These are phyloP conservation scores for Miltochrista miniata DNA, from an alignment of 2,888 invertebrate species.

Conservation along the genomic window DNA sequence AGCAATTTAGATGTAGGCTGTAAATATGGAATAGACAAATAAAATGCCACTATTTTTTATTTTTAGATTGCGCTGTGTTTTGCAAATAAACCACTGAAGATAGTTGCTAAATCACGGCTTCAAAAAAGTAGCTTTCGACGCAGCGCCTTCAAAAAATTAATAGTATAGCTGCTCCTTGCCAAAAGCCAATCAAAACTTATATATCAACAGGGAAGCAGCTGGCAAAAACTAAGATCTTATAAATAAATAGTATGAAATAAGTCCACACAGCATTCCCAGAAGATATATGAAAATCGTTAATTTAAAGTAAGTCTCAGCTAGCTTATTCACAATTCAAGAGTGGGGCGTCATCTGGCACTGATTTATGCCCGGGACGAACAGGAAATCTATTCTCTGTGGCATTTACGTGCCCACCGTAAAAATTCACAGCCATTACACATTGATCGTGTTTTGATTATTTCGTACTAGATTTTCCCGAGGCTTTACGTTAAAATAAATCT, in stretches of 20 bases:
- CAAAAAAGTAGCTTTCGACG: no score
- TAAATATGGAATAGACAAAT: no score
- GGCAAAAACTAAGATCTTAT: neutral
- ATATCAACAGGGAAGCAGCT: no score
- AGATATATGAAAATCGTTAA: slow-evolving; percentile 36
- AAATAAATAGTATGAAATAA: slow-evolving; percentile 2
- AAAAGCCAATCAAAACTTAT: no score
- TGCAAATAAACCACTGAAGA: no score
- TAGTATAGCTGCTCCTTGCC: no score
- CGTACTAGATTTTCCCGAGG: slow-evolving; percentile 1
- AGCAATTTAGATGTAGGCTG: no score
- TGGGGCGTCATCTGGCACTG: slow-evolving; percentile 64
- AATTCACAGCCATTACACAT: slow-evolving; percentile 43
- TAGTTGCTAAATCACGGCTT: no score
- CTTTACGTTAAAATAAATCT: no score
- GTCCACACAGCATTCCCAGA: slow-evolving; percentile 12
- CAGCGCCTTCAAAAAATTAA: no score
- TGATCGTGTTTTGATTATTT: slow-evolving; percentile 29
- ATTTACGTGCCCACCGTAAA: slow-evolving; percentile 32
- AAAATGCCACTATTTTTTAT: no score
- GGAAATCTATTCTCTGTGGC: slow-evolving; percentile 46
- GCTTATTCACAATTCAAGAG: slow-evolving; percentile 70
- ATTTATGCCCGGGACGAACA: slow-evolving; percentile 65
- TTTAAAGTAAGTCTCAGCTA: slow-evolving; percentile 46
- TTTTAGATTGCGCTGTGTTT: no score